These are phyloP conservation scores for Chloropsis hardwickii DNA, from an alignment of 2,113 vertebrate genomes.

Conservation along the genomic window DNA sequence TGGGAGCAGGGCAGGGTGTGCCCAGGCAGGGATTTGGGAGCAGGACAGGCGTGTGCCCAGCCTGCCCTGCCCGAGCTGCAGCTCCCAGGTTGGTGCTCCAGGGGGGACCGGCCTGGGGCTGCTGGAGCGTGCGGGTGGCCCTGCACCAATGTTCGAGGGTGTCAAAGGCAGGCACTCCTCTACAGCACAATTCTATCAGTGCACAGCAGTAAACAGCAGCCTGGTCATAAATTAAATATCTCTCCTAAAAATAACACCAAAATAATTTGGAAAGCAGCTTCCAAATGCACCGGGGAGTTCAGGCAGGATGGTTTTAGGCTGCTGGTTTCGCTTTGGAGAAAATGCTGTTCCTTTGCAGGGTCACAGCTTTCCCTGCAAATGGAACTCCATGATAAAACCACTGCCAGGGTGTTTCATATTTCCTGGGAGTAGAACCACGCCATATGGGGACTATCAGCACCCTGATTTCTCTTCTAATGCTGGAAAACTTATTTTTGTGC, in stretches of 20 bases:
- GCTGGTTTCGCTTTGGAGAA: neutral
- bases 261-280: constrained; percentile 11
- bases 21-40: too few relatives aligned
- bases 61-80: too few relatives aligned
- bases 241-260: neutral
- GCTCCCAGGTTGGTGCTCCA: neutral
- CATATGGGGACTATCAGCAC: neutral
- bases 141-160: neutral
- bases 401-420: neutral
- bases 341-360: neutral
- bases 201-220: neutral
- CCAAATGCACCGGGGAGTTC: neutral
- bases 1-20: too few relatives aligned
- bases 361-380: neutral
- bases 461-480: neutral
- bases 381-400: neutral
- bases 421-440: neutral
- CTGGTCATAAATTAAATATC: neutral
- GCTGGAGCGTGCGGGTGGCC: neutral
- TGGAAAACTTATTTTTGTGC: neutral
- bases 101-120: rapidly evolving
- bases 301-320: neutral
- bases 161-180: neutral
- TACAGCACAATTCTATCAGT: neutral
- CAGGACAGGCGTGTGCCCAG: too few relatives aligned